phyloP scores from a whole-genome alignment of 2,888 invertebrate species.

The Palloptera scutellata region DNA sequence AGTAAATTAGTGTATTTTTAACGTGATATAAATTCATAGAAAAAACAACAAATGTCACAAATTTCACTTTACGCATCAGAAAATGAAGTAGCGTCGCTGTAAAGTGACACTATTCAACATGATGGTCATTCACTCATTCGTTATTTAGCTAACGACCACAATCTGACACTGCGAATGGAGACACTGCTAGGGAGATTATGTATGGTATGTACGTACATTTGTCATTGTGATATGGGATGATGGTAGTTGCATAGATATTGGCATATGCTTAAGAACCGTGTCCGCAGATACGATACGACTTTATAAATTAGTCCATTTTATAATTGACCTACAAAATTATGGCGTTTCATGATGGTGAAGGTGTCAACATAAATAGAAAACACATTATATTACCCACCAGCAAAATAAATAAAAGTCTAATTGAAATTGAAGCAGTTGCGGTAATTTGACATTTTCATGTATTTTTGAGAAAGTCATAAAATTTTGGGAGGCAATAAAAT shows the following conservation, averaged over 20 bases:
- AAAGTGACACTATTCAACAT: neutral
- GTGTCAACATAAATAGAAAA: too few relatives aligned
- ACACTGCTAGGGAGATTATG: too few relatives aligned
- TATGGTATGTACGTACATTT: neutral
- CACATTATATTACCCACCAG: too few relatives aligned
- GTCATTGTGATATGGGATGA: constrained; percentile 19
- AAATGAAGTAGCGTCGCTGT: constrained; percentile 7
- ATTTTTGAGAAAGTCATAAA: constrained; percentile 7
- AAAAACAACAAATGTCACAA: constrained; percentile 5
- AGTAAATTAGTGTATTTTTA: constrained; percentile 51
- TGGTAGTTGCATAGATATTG: constrained; percentile 7
- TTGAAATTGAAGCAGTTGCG: neutral
- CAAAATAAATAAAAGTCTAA: neutral
- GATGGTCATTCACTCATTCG: neutral
- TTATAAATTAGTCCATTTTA: too few relatives aligned
- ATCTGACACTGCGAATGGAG: too few relatives aligned
- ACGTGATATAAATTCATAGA: constrained; percentile 1
- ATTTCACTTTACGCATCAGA: constrained; percentile 25
- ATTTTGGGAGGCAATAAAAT: neutral
- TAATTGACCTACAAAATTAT: too few relatives aligned
- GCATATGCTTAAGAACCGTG: constrained; percentile 19
- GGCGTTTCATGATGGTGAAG: too few relatives aligned
- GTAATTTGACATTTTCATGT: constrained; percentile 14
- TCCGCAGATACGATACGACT: neutral
- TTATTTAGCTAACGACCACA: too few relatives aligned